Percentiles rank a stretch among this genome's conserved stretches.
phyloP scores from a whole-genome alignment of 2,888 invertebrate species.

The Lithophane socia region DNA sequence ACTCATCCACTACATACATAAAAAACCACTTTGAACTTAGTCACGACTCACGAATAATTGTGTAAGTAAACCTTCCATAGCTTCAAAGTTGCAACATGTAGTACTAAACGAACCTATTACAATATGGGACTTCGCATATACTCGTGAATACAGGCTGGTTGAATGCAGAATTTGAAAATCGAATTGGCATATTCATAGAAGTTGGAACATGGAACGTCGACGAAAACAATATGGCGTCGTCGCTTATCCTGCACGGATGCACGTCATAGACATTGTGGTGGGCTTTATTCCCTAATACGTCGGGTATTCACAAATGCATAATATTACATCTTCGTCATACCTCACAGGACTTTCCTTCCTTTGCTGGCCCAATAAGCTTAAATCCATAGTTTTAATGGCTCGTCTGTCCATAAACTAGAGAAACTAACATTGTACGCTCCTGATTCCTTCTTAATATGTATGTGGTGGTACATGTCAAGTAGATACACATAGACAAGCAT shows the following conservation, averaged over 20 bases:
- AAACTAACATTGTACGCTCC: background rate
- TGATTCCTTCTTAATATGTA: background rate
- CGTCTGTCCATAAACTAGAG: background rate
- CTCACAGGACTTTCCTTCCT: background rate
- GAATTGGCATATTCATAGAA: constrained; percentile 1
- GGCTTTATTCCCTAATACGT: background rate
- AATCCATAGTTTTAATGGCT: background rate
- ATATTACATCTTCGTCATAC: background rate
- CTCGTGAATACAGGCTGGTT: background rate
- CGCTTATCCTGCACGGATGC: constrained; percentile 2
- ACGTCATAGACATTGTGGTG: background rate
- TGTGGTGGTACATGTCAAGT: constrained; percentile 10
- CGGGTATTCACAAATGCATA: constrained; percentile 12
- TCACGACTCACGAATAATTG: constrained; percentile 45
- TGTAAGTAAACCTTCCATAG: constrained; percentile 13
- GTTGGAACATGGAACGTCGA: constrained; percentile 9
- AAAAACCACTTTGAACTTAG: background rate
- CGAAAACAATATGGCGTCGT: constrained; percentile 29
- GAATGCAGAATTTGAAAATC: constrained; percentile 15
- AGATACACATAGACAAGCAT: constrained; percentile 9
- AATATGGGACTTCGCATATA: constrained; percentile 1
- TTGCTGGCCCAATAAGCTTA: background rate
- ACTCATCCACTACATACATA: background rate
- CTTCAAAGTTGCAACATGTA: constrained; percentile 15
- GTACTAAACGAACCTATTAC: background rate